phyloP scores from a whole-genome alignment of 2,888 invertebrate species.

The Macrosoma leucophasiata region DNA sequence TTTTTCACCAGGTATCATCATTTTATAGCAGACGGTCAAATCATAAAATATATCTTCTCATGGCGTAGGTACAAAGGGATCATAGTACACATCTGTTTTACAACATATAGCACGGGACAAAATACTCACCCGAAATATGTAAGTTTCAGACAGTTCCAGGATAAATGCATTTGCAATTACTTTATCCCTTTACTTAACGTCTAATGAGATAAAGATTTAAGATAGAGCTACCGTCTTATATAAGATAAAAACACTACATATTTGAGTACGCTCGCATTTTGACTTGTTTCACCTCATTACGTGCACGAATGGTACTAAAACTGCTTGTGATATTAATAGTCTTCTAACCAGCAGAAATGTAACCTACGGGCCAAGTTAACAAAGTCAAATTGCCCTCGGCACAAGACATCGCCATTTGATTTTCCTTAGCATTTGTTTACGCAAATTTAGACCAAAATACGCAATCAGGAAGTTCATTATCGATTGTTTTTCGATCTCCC shows the following conservation, averaged over 20 bases:
- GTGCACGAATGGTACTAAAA: conserved; percentile 52
- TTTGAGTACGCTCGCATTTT: conserved; percentile 48
- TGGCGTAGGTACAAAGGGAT: too few species aligned
- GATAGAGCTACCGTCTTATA: conserved; percentile 31
- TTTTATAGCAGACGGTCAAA: too few species aligned
- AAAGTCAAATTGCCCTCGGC: conserved; percentile 21
- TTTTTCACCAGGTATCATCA: too few species aligned
- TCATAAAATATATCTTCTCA: too few species aligned
- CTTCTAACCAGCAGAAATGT: conserved; percentile 19
- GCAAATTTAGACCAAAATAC: conserved; percentile 61
- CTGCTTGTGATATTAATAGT: conserved; percentile 24
- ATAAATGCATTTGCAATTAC: too few species aligned
- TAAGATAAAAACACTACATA: conserved; percentile 37
- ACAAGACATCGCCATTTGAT: conserved; percentile 21
- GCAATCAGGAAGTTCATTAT: conserved; percentile 55
- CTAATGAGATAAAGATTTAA: conserved; percentile 31
- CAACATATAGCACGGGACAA: too few species aligned
- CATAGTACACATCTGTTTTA: too few species aligned
- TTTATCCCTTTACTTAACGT: conserved; percentile 11
- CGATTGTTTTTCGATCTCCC: conserved; percentile 54
- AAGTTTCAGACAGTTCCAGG: too few species aligned
- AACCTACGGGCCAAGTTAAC: conserved; percentile 6
- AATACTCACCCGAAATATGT: too few species aligned
- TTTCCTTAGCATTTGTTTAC: conserved; percentile 37
- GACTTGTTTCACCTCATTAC: conserved; percentile 68